Conservation (phyloP, 2,113 vertebrate genomes). For the Oryzias melastigma region DNA sequence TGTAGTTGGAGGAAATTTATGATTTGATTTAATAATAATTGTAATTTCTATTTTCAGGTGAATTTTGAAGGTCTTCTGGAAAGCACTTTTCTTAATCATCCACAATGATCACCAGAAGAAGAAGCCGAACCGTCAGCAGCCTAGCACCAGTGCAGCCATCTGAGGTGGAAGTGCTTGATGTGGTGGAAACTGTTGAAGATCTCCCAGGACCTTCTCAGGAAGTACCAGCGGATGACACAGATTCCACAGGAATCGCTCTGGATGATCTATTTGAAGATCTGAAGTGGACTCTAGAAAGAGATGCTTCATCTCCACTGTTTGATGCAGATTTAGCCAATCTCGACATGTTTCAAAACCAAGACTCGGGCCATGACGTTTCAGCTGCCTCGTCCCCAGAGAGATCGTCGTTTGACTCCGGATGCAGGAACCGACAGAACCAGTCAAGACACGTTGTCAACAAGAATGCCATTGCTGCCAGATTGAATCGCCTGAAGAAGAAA, state of each 20-base stretch:
- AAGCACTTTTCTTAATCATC: background rate
- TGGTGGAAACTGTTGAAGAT: constrained; percentile 26
- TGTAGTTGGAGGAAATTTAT: too few relatives aligned
- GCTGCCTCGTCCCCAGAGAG: constrained; percentile 45
- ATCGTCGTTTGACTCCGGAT: constrained; percentile 5
- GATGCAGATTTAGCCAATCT: constrained; percentile 45
- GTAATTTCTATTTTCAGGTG: constrained; percentile 25
- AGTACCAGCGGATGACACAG: constrained; percentile 39
- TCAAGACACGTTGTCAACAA: constrained; percentile 68
- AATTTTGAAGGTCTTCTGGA: background rate
- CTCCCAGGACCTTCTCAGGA: constrained; percentile 8
- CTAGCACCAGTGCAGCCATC: constrained; percentile 25
- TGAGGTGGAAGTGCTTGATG: constrained; percentile 39
- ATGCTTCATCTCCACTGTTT: constrained; percentile 40
- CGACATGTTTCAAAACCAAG: constrained; percentile 19
- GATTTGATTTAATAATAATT: background rate
- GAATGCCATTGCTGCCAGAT: constrained; percentile 87
- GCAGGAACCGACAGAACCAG: constrained; percentile 43
- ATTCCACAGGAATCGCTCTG: constrained; percentile 55
- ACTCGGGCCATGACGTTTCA: constrained; percentile 26
- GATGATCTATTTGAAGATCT: constrained; percentile 72
- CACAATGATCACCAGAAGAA: constrained; percentile 79
- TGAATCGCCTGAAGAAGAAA: constrained; percentile 93
- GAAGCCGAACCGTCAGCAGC: constrained; percentile 45
- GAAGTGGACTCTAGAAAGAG: constrained; percentile 65